Conservation (phyloP, 2,888 invertebrate species). For the Epinotia bilunana region DNA sequence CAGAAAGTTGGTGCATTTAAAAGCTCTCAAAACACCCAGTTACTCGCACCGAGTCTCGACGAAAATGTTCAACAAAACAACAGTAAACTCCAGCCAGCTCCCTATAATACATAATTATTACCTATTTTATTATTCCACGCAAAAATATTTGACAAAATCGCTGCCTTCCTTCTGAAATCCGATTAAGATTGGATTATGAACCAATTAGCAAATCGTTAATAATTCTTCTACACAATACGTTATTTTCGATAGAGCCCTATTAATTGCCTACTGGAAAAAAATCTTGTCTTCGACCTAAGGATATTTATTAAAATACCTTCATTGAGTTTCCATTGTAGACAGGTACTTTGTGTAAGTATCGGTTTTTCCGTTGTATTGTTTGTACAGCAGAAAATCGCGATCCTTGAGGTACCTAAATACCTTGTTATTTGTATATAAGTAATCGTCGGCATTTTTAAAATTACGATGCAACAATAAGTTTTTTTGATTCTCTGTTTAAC, state of each 20-base stretch:
- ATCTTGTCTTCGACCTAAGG: background rate
- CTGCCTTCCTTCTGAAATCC: background rate
- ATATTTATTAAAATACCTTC: slow-evolving; percentile 12
- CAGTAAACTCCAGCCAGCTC: too few relatives aligned
- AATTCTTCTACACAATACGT: background rate
- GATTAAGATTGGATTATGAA: background rate
- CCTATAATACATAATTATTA: too few relatives aligned
- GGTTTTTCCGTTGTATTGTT: slow-evolving; percentile 1
- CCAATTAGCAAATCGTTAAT: slow-evolving; percentile 11
- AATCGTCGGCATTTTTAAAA: too few relatives aligned
- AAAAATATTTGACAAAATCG: too few relatives aligned
- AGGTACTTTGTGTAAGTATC: slow-evolving; percentile 8
- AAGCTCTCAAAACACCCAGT: too few relatives aligned
- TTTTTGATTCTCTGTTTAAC: too few relatives aligned
- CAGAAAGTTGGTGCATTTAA: too few relatives aligned
- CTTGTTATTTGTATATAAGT: too few relatives aligned
- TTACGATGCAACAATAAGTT: too few relatives aligned
- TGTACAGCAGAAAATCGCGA: background rate
- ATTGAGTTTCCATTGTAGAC: slow-evolving; percentile 54
- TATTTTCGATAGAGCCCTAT: slow-evolving; percentile 6
- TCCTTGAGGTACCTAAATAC: background rate
- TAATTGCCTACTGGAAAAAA: slow-evolving; percentile 6
- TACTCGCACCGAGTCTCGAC: too few relatives aligned
- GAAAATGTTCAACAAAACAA: too few relatives aligned
- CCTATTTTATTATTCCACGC: too few relatives aligned